Conservation (phyloP, 2,888 invertebrate species). For the Drosophila longiperda region DNA sequence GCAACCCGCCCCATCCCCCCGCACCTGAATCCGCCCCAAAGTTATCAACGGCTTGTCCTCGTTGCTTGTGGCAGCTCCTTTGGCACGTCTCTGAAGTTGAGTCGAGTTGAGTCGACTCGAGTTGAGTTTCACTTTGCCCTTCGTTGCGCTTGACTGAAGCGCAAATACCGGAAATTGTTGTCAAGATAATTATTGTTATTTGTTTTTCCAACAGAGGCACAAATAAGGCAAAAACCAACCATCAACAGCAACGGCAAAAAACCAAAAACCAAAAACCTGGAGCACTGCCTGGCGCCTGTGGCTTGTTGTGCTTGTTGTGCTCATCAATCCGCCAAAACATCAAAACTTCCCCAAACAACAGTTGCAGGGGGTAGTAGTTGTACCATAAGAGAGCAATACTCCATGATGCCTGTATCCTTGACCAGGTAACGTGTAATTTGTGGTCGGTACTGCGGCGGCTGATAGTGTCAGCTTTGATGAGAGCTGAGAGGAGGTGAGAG, state of each 20-base stretch:
- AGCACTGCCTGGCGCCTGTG: slow-evolving; percentile 21
- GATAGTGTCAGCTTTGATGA: slow-evolving; percentile 46
- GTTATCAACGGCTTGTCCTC: slow-evolving; percentile 34
- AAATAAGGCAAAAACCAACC: slow-evolving; percentile 37
- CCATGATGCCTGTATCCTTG: slow-evolving; percentile 33
- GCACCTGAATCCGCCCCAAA: slow-evolving; percentile 41
- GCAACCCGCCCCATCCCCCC: slow-evolving; percentile 27
- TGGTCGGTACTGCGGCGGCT: slow-evolving; percentile 52
- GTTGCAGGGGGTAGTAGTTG: background rate
- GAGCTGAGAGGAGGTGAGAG: slow-evolving; percentile 3
- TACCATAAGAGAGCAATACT: slow-evolving; percentile 18
- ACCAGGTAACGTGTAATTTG: slow-evolving; percentile 63
- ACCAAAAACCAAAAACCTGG: slow-evolving; percentile 11
- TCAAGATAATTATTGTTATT: slow-evolving; percentile 85
- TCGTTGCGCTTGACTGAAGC: slow-evolving; percentile 82
- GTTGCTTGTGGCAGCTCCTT: slow-evolving; percentile 47
- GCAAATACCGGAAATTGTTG: slow-evolving; percentile 85
- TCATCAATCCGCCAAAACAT: slow-evolving; percentile 74
- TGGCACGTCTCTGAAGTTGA: slow-evolving; percentile 63
- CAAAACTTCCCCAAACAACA: slow-evolving; percentile 48
- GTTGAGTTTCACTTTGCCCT: slow-evolving; percentile 73
- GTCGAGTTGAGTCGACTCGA: slow-evolving; percentile 65
- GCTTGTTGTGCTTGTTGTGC: slow-evolving; percentile 35
- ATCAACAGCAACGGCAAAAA: slow-evolving; percentile 17
- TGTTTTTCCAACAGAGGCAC: slow-evolving; percentile 72